Percentiles rank a stretch among this genome's conserved stretches.
These are phyloP conservation scores for Capra hircus DNA, from an alignment of 2,113 vertebrate species.

Conservation along the genomic window DNA sequence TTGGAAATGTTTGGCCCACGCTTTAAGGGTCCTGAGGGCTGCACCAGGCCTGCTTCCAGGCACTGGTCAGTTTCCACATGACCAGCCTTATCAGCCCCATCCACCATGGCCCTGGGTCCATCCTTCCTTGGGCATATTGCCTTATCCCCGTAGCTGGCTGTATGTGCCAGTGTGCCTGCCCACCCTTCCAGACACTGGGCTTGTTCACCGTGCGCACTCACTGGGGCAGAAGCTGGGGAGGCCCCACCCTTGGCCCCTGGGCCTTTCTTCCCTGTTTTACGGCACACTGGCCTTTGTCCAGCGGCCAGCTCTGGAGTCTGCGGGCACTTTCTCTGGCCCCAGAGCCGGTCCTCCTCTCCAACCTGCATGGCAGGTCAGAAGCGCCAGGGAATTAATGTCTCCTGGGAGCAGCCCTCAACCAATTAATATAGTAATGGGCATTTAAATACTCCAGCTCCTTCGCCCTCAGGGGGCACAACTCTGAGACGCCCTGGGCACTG, in stretches of 20 bases:
- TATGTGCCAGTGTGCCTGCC: rapidly evolving
- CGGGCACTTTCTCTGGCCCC: neutral
- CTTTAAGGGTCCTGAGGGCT: neutral
- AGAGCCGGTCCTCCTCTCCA: neutral
- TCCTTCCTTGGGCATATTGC: neutral
- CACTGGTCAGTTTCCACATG: neutral
- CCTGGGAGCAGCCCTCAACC: neutral
- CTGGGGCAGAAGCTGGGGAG: neutral
- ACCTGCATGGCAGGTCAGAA: neutral
- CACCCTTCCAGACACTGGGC: neutral
- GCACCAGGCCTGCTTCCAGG: neutral
- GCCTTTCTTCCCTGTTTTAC: neutral
- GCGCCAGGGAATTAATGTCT: neutral
- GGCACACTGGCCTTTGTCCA: neutral
- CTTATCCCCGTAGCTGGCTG: neutral
- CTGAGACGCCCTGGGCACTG: neutral
- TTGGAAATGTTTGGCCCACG: neutral
- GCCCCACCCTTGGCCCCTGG: neutral
- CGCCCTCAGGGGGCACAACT: too few species aligned
- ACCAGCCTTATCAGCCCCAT: neutral
- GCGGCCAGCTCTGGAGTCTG: neutral
- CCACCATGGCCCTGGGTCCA: neutral
- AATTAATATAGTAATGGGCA: neutral
- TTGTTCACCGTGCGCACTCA: rapidly evolving
- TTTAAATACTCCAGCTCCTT: neutral